Conservation (phyloP, 1,140 invertebrate genomes). For the Orius insidiosus region DNA sequence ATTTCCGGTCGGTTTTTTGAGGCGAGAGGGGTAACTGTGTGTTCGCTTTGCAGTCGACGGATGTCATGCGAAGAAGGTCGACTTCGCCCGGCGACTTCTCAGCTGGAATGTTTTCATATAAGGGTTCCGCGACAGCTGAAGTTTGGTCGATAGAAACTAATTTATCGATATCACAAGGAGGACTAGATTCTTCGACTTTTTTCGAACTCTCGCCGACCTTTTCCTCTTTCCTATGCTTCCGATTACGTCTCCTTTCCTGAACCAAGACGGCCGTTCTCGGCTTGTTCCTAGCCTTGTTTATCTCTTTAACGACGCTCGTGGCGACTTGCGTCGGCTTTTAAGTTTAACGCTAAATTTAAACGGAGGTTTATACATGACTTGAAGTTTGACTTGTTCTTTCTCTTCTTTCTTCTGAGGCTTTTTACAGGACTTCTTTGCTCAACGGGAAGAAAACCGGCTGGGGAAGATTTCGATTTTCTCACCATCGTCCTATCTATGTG, state of each 20-base stretch:
- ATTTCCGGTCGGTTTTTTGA: slow-evolving; percentile 9
- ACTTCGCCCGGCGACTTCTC: slow-evolving; percentile 6
- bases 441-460: slow-evolving; percentile 31
- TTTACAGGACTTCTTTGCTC: slow-evolving; percentile 12
- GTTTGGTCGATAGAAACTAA: slow-evolving; percentile 9
- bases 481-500: slow-evolving; percentile 26
- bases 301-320: slow-evolving; percentile 19
- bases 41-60: slow-evolving; percentile 18
- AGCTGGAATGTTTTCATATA: slow-evolving; percentile 15
- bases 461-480: slow-evolving; percentile 53
- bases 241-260: slow-evolving; percentile 14
- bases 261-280: slow-evolving; percentile 15
- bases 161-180: slow-evolving; percentile 2
- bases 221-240: slow-evolving; percentile 12
- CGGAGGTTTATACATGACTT: slow-evolving; percentile 70
- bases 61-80: slow-evolving; percentile 21
- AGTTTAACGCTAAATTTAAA: slow-evolving; percentile 69
- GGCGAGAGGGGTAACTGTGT: slow-evolving; percentile 16
- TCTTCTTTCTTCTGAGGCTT: slow-evolving; percentile 16
- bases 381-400: slow-evolving; percentile 49
- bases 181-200: slow-evolving; percentile 3
- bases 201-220: slow-evolving; percentile 11
- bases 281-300: slow-evolving; percentile 17
- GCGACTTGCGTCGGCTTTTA: slow-evolving; percentile 26
- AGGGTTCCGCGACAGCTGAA: slow-evolving; percentile 9